Evolutionary conservation across 2,888 invertebrate species (phyloP).

Genomic region (Metallyticus violacea): DNA sequence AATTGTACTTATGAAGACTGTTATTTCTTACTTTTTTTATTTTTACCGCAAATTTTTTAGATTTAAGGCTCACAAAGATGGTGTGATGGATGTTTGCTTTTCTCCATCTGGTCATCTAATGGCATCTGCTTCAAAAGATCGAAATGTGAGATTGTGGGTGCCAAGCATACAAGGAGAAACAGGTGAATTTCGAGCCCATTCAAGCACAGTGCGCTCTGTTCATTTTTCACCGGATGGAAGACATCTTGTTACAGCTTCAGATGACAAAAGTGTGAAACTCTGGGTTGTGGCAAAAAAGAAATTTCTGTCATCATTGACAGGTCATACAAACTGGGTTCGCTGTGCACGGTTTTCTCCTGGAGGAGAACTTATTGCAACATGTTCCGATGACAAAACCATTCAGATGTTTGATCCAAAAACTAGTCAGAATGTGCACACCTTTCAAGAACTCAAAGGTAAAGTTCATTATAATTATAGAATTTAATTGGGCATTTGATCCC

Average conservation of each 20-base stretch:
- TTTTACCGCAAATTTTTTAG: constrained; percentile 47
- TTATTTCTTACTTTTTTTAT: too few relatives aligned
- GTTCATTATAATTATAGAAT: too few relatives aligned
- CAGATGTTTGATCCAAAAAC: constrained; percentile 73
- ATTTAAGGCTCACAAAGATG: constrained; percentile 72
- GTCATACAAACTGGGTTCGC: constrained; percentile 80
- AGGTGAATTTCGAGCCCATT: constrained; percentile 76
- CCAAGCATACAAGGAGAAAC: constrained; percentile 79
- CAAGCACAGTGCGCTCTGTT: constrained; percentile 74
- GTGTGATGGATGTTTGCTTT: constrained; percentile 74
- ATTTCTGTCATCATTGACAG: constrained; percentile 69
- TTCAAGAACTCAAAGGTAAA: constrained; percentile 62
- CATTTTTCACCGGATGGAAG: constrained; percentile 74
- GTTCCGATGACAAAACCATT: constrained; percentile 82
- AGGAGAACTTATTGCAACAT: constrained; percentile 74
- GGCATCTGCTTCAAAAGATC: constrained; percentile 82
- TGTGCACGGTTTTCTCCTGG: constrained; percentile 76
- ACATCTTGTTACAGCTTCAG: constrained; percentile 71
- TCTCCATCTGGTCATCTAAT: constrained; percentile 78
- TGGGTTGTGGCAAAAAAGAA: constrained; percentile 68
- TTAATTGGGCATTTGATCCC: too few relatives aligned
- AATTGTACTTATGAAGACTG: too few relatives aligned
- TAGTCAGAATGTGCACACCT: constrained; percentile 71
- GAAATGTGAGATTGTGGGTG: constrained; percentile 83
- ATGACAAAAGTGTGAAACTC: constrained; percentile 79